Conservation (phyloP, 2,113 vertebrate species). For the Neodontobutis hainanensis region DNA sequence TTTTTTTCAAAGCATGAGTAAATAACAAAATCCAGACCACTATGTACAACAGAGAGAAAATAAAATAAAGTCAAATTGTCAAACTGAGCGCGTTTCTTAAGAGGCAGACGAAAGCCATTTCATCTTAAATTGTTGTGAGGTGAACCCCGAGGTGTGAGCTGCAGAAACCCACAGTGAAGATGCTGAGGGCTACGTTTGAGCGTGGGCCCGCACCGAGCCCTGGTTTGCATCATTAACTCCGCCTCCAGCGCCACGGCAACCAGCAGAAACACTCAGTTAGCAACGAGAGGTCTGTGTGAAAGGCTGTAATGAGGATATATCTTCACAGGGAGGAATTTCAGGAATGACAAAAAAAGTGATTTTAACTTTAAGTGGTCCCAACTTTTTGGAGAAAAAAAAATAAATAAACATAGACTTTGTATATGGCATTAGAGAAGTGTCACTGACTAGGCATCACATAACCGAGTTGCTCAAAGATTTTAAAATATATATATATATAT, state of each 20-base stretch:
- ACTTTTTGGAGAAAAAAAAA: no score
- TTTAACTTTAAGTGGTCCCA: no score
- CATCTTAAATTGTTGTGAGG: conserved; percentile 7
- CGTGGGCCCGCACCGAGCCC: conserved; percentile 29
- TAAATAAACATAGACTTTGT: no score
- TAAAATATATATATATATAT: no score
- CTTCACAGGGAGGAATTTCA: no score
- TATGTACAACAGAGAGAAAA: neutral
- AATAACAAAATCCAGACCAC: neutral
- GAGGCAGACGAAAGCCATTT: neutral
- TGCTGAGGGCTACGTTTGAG: conserved; percentile 4
- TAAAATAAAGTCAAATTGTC: neutral
- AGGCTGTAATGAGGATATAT: no score
- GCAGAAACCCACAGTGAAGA: conserved; percentile 1
- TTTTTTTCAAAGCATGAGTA: neutral
- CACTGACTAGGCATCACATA: no score
- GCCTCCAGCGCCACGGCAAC: conserved; percentile 16
- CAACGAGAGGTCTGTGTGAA: neutral
- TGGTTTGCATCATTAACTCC: conserved; percentile 29
- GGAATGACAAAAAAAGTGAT: no score
- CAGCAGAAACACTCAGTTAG: conserved; percentile 13
- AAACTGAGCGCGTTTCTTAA: neutral
- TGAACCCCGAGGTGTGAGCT: conserved; percentile 27
- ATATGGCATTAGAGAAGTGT: no score
- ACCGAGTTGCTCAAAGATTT: no score